Conservation (phyloP, 2,888 invertebrate species). For the Charanyca ferruginea region DNA sequence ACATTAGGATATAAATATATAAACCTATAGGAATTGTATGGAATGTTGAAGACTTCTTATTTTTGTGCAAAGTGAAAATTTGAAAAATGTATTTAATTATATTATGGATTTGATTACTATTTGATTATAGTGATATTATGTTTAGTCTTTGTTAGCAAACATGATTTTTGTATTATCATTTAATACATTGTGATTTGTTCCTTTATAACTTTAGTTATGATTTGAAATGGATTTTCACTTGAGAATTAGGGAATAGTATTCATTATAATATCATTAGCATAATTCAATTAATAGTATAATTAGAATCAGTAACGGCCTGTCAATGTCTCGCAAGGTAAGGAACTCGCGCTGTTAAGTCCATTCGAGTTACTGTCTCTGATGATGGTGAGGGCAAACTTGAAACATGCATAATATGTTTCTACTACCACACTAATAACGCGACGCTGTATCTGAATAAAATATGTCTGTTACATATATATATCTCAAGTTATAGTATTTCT, state of each 20-base stretch:
- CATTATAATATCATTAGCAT: conserved; percentile 65
- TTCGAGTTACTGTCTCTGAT: conserved; percentile 16
- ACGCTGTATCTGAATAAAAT: conserved; percentile 33
- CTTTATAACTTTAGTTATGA: conserved; percentile 78
- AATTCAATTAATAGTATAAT: conserved; percentile 63
- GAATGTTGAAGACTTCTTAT: conserved; percentile 82
- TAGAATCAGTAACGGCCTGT: conserved; percentile 39
- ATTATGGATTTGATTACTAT: conserved; percentile 80
- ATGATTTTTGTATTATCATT: conserved; percentile 77
- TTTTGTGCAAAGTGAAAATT: conserved; percentile 80
- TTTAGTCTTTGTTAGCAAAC: conserved; percentile 81
- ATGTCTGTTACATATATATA: conserved; percentile 54
- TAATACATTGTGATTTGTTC: conserved; percentile 85
- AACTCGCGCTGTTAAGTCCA: conserved; percentile 11
- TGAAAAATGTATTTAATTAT: conserved; percentile 78
- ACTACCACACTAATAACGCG: neutral
- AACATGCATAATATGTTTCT: conserved; percentile 31
- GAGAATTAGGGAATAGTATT: conserved; percentile 66
- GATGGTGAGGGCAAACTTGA: conserved; percentile 15
- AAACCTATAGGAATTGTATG: conserved; percentile 75
- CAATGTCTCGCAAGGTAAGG: conserved; percentile 11
- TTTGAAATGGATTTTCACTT: conserved; percentile 80
- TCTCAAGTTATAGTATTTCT: conserved; percentile 65
- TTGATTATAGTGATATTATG: conserved; percentile 86
- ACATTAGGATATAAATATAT: conserved; percentile 75